A percentile compares a stretch with the other conserved stretches of the same genome.
These are phyloP conservation scores for Gambusia affinis DNA, from an alignment of 2,113 vertebrate species.

Conservation along the genomic window DNA sequence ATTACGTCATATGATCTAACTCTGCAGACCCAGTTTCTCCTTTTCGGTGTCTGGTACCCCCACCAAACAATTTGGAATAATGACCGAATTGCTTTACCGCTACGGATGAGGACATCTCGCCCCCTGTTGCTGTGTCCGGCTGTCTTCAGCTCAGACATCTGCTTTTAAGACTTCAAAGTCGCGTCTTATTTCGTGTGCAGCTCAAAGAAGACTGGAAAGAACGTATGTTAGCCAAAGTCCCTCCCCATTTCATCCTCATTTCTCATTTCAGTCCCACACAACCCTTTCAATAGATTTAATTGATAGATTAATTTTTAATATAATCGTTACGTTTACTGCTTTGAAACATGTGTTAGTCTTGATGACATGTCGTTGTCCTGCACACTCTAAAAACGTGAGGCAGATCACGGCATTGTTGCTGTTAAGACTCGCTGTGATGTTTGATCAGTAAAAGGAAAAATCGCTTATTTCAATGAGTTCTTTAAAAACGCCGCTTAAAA, in stretches of 20 bases:
- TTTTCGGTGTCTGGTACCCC: constrained; percentile 47
- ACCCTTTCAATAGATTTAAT: background rate
- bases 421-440: background rate
- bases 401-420: too few relatives aligned
- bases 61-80: constrained; percentile 58
- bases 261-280: background rate
- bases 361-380: background rate
- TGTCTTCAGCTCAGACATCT: constrained; percentile 37
- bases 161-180: constrained; percentile 7
- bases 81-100: constrained; percentile 46
- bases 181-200: background rate
- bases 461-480: too few relatives aligned
- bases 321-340: too few relatives aligned
- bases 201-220: background rate
- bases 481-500: too few relatives aligned
- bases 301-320: too few relatives aligned
- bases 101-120: constrained; percentile 38
- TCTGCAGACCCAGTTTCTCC: constrained; percentile 48
- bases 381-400: background rate
- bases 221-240: background rate
- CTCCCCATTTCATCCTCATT: background rate
- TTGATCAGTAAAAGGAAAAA: background rate
- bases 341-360: background rate
- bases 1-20: constrained; percentile 62
- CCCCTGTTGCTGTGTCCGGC: constrained; percentile 2